Percentiles rank a stretch among this genome's conserved stretches.
phyloP scores from a whole-genome alignment of 35 echinoderm and acorn worm genomes.

The Ptychodera flava region DNA sequence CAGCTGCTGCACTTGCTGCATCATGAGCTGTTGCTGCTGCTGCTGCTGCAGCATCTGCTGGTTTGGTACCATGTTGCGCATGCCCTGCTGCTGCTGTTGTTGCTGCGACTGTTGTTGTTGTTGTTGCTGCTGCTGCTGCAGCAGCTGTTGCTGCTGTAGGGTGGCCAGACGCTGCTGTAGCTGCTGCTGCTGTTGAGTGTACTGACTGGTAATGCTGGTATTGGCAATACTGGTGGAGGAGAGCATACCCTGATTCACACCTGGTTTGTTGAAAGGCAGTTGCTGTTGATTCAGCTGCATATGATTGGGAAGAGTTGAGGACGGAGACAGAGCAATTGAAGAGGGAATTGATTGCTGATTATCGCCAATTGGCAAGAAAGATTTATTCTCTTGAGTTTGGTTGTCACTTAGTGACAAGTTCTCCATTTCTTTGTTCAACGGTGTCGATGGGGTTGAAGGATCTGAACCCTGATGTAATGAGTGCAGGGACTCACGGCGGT shows the following conservation, averaged over 20 bases:
- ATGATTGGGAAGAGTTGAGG: conserved; percentile 27
- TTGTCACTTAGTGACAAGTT: conserved; percentile 18
- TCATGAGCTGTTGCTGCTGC: conserved; percentile 64
- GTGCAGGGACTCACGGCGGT: background rate
- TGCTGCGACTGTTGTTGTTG: background rate
- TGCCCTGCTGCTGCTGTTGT: conserved; percentile 30
- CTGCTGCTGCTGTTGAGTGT: conserved; percentile 12
- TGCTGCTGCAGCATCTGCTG: conserved; percentile 62
- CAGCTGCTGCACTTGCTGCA: conserved; percentile 56
- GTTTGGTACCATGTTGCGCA: conserved; percentile 31
- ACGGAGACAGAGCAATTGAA: conserved; percentile 2
- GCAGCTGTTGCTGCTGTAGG: conserved; percentile 5
- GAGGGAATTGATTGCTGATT: conserved; percentile 5
- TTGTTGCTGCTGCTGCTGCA: conserved; percentile 12
- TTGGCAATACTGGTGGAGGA: conserved; percentile 20
- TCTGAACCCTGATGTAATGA: background rate
- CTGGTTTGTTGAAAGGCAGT: conserved; percentile 14
- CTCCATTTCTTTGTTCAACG: conserved; percentile 29
- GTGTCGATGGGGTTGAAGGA: background rate
- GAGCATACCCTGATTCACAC: conserved; percentile 5
- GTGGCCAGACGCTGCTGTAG: background rate
- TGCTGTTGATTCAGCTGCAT: conserved; percentile 14
- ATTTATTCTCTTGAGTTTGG: conserved; percentile 29
- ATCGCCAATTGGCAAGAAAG: background rate
- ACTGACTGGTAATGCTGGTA: conserved; percentile 22